A percentile compares a stretch with the other conserved stretches of the same genome.
These are phyloP conservation scores for Chaitophorus viminalis DNA, from an alignment of 2,888 invertebrate species.

Conservation along the genomic window DNA sequence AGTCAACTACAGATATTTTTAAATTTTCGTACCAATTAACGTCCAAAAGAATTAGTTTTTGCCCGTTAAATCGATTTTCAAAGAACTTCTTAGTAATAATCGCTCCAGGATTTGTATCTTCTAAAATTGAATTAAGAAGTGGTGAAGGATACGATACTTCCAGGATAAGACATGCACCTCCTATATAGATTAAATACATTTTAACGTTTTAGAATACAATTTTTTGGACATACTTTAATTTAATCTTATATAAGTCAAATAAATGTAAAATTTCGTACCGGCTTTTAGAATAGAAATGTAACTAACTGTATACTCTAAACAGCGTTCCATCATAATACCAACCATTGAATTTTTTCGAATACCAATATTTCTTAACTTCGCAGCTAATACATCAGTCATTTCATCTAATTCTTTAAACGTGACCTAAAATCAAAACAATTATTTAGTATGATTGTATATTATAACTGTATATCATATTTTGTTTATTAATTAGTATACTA, in stretches of 20 bases:
- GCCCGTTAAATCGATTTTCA: slow-evolving; percentile 57
- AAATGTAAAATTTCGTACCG: slow-evolving; percentile 62
- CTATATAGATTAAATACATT: slow-evolving; percentile 60
- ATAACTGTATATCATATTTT: too few relatives aligned
- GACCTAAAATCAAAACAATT: slow-evolving; percentile 61
- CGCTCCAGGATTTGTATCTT: slow-evolving; percentile 64
- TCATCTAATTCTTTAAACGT: slow-evolving; percentile 64
- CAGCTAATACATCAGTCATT: slow-evolving; percentile 74
- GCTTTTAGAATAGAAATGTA: slow-evolving; percentile 65
- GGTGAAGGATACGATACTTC: slow-evolving; percentile 65
- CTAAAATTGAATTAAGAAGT: slow-evolving; percentile 64
- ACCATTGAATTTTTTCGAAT: slow-evolving; percentile 64
- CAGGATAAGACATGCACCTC: slow-evolving; percentile 65
- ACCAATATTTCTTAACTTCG: slow-evolving; percentile 69
- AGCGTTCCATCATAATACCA: slow-evolving; percentile 65
- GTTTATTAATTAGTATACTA: neutral
- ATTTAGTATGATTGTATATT: neutral
- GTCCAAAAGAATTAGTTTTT: slow-evolving; percentile 55
- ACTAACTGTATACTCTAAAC: slow-evolving; percentile 64
- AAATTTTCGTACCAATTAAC: slow-evolving; percentile 33
- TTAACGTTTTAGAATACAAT: slow-evolving; percentile 5
- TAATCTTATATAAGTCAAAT: neutral
- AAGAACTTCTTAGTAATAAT: slow-evolving; percentile 64
- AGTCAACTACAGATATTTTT: neutral
- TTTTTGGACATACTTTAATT: neutral